Percentiles rank a stretch among this genome's conserved stretches.
These are phyloP conservation scores for Tetramorium alpestre DNA, from an alignment of 1,140 invertebrate species.

Conservation along the genomic window DNA sequence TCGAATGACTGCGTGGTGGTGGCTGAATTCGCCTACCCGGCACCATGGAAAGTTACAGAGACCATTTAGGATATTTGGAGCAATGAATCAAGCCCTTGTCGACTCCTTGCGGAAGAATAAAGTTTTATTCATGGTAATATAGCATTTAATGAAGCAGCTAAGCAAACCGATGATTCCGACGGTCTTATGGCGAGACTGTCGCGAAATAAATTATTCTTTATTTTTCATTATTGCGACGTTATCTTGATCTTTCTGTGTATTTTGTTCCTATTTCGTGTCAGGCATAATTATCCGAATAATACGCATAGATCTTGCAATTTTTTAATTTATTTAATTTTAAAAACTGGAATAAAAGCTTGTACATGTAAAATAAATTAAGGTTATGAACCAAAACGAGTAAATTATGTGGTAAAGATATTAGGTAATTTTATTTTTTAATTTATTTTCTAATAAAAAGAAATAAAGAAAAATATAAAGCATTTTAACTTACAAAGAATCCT, in stretches of 20 bases:
- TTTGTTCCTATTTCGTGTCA: not conserved
- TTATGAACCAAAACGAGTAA: no score
- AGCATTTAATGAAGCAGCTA: not conserved
- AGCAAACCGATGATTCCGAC: not conserved
- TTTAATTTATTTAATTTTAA: not conserved
- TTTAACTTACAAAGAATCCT: no score
- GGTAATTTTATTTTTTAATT: no score
- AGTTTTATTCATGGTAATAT: not conserved
- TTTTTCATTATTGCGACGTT: not conserved
- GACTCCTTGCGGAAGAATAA: conserved; percentile 15
- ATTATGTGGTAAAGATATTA: no score
- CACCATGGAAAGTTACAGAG: conserved; percentile 71
- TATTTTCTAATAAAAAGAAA: no score
- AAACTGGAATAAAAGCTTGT: no score
- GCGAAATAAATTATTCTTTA: not conserved
- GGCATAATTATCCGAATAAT: not conserved
- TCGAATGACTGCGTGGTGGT: not conserved
- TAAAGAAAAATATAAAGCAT: no score
- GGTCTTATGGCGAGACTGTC: not conserved
- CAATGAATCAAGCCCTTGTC: conserved; percentile 43
- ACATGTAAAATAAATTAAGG: no score
- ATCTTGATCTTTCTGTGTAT: not conserved
- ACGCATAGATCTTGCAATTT: not conserved
- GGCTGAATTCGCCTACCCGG: conserved; percentile 34
- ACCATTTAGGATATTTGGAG: conserved; percentile 50